Base-by-base conservation (phyloP, 2,888 invertebrate genomes). In the Eurytoma adleriae region DNA sequence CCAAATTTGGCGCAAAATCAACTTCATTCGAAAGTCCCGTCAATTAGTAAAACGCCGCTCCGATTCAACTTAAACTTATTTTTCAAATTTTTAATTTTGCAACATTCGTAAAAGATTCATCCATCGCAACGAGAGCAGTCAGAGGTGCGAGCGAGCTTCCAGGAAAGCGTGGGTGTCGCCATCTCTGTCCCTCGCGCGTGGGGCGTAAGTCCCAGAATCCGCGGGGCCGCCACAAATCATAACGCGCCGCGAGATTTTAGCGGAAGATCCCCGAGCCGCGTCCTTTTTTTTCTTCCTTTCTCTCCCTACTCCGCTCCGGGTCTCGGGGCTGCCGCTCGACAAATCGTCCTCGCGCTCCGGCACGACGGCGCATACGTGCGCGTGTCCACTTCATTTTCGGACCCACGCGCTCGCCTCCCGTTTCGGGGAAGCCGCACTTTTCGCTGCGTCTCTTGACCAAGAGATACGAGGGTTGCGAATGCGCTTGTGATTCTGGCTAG, bases 181-280 rank as follows among this genome's bases (percentile, higher is more conserved):
- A 16, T 27, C 50, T 56, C 20, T 54, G 3, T n/a, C 3, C 12
- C 4, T 13, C 30, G 18, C 14, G 62, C 50, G 3, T 1, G 50
- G 27, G 50, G 52, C 14, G 67, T 30, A n/a, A 24, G 67, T 54
- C 1, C 30, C 27, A 64, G 14, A 2, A 66, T 68, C 68, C 30
- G 14, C 54, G 48, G 71, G 52, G 5, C 40, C 48, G 61, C 56
- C 64, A 48, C 73, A 79, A 79, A 79, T 79, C 73, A 79, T 79
- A 79, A 79, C 73, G 57, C 57, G 57, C 77, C 4, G 12, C 54
- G 59, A 74, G 74, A 75, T 70, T 73, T 62, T 54, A 54, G 68
- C 73, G 68, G 10, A 18, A 78, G 72, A 78, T 78, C 54, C 48
- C 50, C 10, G 27, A 18, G 62, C 16, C 10, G 57, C 74, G 14